phyloP scores from a whole-genome alignment of 1,140 invertebrate genomes.

The Cydia fagiglandana region DNA sequence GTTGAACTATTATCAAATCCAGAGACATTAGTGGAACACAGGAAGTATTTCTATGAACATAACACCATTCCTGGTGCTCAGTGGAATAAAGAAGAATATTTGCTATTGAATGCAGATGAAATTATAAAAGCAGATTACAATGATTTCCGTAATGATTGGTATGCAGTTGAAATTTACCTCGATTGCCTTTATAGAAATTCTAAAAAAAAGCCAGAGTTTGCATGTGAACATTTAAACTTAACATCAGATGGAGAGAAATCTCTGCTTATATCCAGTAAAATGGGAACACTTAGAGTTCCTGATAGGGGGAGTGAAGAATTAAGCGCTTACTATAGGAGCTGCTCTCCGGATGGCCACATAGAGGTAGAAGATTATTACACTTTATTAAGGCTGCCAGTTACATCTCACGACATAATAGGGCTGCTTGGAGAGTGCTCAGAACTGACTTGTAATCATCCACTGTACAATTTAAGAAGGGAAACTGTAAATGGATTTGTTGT shows the following conservation, averaged over 20 bases:
- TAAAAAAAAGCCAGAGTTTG: not conserved
- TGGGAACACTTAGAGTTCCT: not conserved
- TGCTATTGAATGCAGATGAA: not conserved
- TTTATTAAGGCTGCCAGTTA: not conserved
- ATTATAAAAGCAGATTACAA: conserved; percentile 1
- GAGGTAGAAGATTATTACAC: not conserved
- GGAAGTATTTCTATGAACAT: not conserved
- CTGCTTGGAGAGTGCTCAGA: not conserved
- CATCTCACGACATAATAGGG: not conserved
- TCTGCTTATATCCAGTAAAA: not conserved
- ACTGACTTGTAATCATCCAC: not conserved
- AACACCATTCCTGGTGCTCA: not conserved
- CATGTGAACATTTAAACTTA: not conserved
- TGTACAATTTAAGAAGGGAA: not conserved
- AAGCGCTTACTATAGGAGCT: not conserved
- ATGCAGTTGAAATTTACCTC: not conserved
- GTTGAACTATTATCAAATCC: not conserved
- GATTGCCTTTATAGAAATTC: not conserved
- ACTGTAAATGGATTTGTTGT: not conserved
- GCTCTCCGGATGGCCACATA: not conserved
- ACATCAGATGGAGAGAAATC: not conserved
- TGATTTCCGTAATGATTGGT: not conserved
- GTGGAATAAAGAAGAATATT: not conserved
- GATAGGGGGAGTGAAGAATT: not conserved
- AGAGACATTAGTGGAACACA: not conserved